phyloP scores from a whole-genome alignment of 2,888 invertebrate genomes.

The Drosophila multiciliata region DNA sequence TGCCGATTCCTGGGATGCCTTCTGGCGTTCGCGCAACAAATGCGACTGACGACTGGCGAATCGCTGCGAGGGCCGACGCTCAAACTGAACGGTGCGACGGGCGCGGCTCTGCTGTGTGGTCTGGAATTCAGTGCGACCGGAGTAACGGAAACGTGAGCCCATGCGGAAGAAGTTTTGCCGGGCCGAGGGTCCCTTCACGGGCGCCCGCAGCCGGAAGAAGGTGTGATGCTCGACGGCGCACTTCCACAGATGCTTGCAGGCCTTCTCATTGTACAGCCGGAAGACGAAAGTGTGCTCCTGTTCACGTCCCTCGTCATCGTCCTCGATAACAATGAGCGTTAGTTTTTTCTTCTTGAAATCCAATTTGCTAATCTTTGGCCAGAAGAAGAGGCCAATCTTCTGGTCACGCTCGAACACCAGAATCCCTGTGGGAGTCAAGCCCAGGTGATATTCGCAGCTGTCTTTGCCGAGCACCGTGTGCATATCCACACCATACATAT shows the following conservation, averaged over 20 bases:
- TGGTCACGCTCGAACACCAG: conserved; percentile 98
- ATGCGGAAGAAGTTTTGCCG: conserved; percentile 98
- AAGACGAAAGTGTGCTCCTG: conserved; percentile 99
- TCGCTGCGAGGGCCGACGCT: conserved; percentile 97
- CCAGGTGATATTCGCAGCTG: conserved; percentile 97
- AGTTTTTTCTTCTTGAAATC: conserved; percentile 99
- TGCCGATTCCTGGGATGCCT: conserved; percentile 82
- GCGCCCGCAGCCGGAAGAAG: conserved; percentile 97
- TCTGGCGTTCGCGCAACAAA: conserved; percentile 91
- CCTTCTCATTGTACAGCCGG: conserved; percentile 97
- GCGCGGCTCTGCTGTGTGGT: conserved; percentile 96
- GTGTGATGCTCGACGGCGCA: conserved; percentile 99
- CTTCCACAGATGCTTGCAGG: conserved; percentile 99
- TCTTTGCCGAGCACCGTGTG: conserved; percentile 98
- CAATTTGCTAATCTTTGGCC: conserved; percentile 99
- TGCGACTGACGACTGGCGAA: conserved; percentile 97
- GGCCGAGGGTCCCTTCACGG: conserved; percentile 94
- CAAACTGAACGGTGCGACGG: conserved; percentile 97
- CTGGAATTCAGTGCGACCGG: conserved; percentile 99
- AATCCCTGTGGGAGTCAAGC: conserved; percentile 99
- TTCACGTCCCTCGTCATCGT: conserved; percentile 98
- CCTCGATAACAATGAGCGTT: conserved; percentile 98
- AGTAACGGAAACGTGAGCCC: conserved; percentile 97
- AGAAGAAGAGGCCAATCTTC: conserved; percentile 99
- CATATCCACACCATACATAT: conserved; percentile 99